Base-by-base conservation (phyloP, 2,113 vertebrate genomes). In the Etheostoma cragini region DNA sequence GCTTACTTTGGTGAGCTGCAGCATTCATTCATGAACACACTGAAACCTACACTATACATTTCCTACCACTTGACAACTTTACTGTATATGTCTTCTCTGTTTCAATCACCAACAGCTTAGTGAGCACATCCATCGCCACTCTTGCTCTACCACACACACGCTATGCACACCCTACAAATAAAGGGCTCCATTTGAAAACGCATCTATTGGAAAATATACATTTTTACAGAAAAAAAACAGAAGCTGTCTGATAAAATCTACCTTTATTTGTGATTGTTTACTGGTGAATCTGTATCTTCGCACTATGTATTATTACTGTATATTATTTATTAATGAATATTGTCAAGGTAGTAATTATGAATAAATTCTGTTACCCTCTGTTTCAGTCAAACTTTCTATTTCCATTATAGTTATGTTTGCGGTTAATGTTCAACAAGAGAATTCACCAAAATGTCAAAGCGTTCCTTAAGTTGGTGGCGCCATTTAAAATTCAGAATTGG, bases 381-480 rank as follows among this genome's bases (percentile, higher is more conserved):
- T 67, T 58, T 52, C 30, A 49, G n/a, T 35, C 15, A 38, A 16
- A 49, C 22, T 17, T 22, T 22, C 8, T 54, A 33, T 46, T 54
- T 19, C 19, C 22, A 46, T 33, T 19, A 5, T 17, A 52, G 56
- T 19, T 19, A 24, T 19, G 3, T 57, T 49, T 26, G 24, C 19
- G 46, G 35, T 71, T 54, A 46, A 45, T 61, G 22, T 33, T 62
- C 5, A 72, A 61, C 62, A 30, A 30, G 0, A 53, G 11, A 1
- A 15, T 26, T 35, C 63, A 22, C 1, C 10, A 56, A 76, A 84
- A 86, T 84, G 50, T 72, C 75, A 87, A 33, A 46, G 24, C 19
- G 30, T 45, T 83, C n/a, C 17, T 54, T 35, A 45, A 6, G 58
- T n/a, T 63, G 22, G 30, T 0, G 1, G 4, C 3, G 8, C 10